Percentiles rank a stretch among this genome's conserved stretches.
Conservation (phyloP, 2,113 vertebrate genomes). For the Aegithalos caudatus region DNA sequence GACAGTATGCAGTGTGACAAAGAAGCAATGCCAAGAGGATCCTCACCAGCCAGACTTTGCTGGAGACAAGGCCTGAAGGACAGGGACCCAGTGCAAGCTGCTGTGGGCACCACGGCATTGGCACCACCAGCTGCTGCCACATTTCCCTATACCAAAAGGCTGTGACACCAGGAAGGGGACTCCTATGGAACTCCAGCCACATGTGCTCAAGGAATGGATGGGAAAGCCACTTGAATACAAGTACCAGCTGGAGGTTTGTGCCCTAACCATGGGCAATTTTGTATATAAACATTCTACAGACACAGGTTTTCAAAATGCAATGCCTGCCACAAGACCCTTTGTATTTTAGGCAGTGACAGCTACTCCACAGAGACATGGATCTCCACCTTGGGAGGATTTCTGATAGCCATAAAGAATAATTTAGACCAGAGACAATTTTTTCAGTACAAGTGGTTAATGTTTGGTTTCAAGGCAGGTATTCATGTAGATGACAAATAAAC, state of each 20-base stretch:
- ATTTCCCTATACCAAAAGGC: not conserved
- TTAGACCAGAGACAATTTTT: not conserved
- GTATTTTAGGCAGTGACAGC: not conserved
- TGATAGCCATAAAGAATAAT: not conserved
- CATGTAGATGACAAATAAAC: not conserved
- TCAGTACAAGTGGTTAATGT: not conserved
- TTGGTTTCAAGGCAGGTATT: not conserved
- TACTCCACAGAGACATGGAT: not conserved
- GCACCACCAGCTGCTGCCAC: not conserved
- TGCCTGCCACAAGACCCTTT: not conserved
- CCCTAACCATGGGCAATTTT: not conserved
- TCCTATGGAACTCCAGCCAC: no score
- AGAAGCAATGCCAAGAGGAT: not conserved
- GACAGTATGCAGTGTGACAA: not conserved
- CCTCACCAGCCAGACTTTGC: not conserved
- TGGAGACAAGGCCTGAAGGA: not conserved
- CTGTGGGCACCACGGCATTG: rapidly evolving
- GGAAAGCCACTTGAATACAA: not conserved
- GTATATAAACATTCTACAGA: not conserved
- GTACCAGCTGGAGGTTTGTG: not conserved
- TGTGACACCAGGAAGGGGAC: not conserved
- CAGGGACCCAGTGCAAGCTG: not conserved
- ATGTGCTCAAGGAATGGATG: rapidly evolving
- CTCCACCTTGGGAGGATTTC: not conserved
- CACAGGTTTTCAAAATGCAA: not conserved